Evolutionary conservation across 2,113 vertebrate genomes (phyloP).

Genomic region (Crypturellus undulatus): DNA sequence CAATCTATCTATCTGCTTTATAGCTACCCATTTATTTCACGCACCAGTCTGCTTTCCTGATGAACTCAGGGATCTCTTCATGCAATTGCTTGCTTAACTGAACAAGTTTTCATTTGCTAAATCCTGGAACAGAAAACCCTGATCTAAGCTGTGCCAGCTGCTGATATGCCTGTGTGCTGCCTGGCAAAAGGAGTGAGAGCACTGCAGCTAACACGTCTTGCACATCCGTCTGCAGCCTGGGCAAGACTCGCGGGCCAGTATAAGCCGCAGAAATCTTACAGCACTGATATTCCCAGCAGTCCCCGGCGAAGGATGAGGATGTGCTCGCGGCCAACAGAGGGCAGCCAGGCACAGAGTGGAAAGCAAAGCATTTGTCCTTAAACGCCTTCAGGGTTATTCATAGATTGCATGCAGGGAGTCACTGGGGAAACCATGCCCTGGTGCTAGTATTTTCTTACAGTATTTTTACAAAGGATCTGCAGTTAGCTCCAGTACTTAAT

Average conservation of each 20-base stretch:
- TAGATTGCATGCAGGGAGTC: neutral
- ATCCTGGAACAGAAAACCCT: neutral
- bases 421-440: neutral
- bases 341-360: neutral
- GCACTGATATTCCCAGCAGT: accelerated
- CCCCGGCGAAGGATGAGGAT: neutral
- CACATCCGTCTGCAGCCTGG: neutral
- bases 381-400: neutral
- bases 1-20: too few relatives aligned
- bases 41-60: neutral
- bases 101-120: neutral
- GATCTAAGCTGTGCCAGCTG: neutral
- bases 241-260: neutral
- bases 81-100: neutral
- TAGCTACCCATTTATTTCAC: neutral
- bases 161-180: neutral
- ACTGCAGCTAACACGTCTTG: neutral
- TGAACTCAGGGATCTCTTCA: neutral
- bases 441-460: neutral
- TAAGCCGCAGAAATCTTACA: neutral
- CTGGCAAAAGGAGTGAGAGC: neutral
- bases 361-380: neutral
- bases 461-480: neutral
- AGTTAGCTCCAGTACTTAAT: neutral
- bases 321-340: neutral